Evolutionary conservation across 2,797 vertebrate species (phyloP).

Genomic region (Sphenodon punctatus): DNA sequence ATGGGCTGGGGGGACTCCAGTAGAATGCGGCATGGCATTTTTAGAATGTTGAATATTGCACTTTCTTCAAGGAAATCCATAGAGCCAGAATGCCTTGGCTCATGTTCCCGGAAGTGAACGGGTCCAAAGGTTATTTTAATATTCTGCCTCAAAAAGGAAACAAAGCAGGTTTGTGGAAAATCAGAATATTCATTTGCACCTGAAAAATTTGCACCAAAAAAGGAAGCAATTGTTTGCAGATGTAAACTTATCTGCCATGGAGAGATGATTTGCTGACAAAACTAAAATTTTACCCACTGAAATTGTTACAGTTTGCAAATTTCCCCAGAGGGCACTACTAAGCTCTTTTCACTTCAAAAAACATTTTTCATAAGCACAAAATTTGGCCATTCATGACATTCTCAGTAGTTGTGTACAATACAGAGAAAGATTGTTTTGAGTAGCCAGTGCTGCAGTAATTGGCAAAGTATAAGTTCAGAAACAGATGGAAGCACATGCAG

Average conservation of each 20-base stretch:
- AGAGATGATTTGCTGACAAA: conserved; percentile 34
- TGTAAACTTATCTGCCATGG: conserved; percentile 22
- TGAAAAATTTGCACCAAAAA: conserved; percentile 6
- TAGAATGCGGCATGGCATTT: neutral
- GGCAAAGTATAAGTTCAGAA: neutral
- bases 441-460: neutral
- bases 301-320: accelerated
- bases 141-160: no score
- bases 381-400: neutral
- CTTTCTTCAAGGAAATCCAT: neutral
- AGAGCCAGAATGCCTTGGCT: no score
- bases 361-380: neutral
- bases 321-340: accelerated
- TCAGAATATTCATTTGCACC: neutral
- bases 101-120: no score
- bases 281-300: neutral
- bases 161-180: neutral
- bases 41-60: no score
- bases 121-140: no score
- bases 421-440: neutral
- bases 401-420: neutral
- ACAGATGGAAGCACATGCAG: neutral
- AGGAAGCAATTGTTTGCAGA: neutral
- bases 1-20: neutral
- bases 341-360: neutral